Evolutionary conservation across 2,888 invertebrate genomes (phyloP), one percentile per base, ranked within the genome.

Genomic region (Drosophila crucigera): DNA sequence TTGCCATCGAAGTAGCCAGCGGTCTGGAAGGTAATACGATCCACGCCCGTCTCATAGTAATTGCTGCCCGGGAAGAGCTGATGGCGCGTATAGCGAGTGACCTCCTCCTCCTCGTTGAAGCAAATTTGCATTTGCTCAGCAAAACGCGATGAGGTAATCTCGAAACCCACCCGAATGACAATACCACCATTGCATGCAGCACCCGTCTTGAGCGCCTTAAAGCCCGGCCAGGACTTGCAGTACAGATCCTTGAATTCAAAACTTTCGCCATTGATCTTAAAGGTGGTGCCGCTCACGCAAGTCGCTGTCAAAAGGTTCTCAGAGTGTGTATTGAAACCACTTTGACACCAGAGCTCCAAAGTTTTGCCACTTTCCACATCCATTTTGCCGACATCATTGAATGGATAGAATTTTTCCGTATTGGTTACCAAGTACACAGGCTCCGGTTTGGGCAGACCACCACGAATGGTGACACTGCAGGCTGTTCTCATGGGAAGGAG

Each of bases 371-470:
- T 61, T 1, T 72, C 73, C 5, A 93, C 73, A 11, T 84, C 79
- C 76, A 93, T 89, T 6, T 71, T 70, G 11, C 93, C 92, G 5
- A 73, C 50, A 39, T 83, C 71, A 4, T 83, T 80, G 65, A 91
- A 93, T 22, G 91, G 84, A 68, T 92, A 84, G 25, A 93, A 80
- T 2, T 81, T 78, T n/a, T 79, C 82, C 16, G 92, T 89, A 7
- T 94, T 91, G 2, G 94, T 92, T 66, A 92, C 92, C 9, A 96
- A 81, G 73, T 95, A 94, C 25, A 96, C 93, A 0, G 96, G 95
- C 84, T 95, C 95, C 0, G 95, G 95, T 54, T 94, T 78, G 9
- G 78, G 87, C 35, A 92, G 68, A n/a, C 84, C 86, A 68, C 87
- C 76, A n/a, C 88, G 84, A 60, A 92, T 83, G 11, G 79, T 78